Evolutionary conservation across 2,888 invertebrate genomes (phyloP), one percentile per base, ranked within the genome.

Genomic region (Chelonus formosanus): DNA sequence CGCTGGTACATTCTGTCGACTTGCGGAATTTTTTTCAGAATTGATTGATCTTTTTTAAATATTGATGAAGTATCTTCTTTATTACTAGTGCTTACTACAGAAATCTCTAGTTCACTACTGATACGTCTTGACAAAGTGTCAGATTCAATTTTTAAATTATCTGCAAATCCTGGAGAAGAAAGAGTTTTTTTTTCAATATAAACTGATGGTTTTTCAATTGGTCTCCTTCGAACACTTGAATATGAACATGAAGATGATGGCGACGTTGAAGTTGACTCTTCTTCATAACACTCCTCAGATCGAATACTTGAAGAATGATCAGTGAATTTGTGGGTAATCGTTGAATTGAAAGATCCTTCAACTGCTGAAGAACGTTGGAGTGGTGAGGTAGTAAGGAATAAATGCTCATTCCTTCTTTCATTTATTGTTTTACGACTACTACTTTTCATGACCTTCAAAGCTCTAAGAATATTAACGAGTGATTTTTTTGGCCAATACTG

Each of bases 1-100:
- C 83, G 73, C 0, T 75, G 74, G 53, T 75, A 76, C 10, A 78
- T 70, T n/a, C 73, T 71, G 10, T 52, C 58, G 5, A 80, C 67
- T 45, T 61, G 65, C 3, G 82, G 83, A 20, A 84, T 75, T 3
- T 68, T 67, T 5, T 66, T 62, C 7, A 81, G 50, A 45, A 44
- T 48, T 58, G 6, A 52, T 48, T 55, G 64, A 67, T 63, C 62
- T 43, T 58, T 44, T 55, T 57, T 35, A 8, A 10, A n/a, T 5
- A 32, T 3, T 8, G 10, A n/a, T 35, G 6, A 3, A 20, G 5
- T 31, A 10, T 40, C 10, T 5, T 6, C 35, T 34, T n/a, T 3
- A 8, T 3, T 8, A 58, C 32, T n/a, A n/a, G 6, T 36, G 8
- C 6, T 4, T 40, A 40, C 40, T 7, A 3, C 32, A 3, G 36